These are phyloP conservation scores for Neomonachus schauinslandi DNA, from an alignment of 2,113 vertebrate species.

Conservation along the genomic window DNA sequence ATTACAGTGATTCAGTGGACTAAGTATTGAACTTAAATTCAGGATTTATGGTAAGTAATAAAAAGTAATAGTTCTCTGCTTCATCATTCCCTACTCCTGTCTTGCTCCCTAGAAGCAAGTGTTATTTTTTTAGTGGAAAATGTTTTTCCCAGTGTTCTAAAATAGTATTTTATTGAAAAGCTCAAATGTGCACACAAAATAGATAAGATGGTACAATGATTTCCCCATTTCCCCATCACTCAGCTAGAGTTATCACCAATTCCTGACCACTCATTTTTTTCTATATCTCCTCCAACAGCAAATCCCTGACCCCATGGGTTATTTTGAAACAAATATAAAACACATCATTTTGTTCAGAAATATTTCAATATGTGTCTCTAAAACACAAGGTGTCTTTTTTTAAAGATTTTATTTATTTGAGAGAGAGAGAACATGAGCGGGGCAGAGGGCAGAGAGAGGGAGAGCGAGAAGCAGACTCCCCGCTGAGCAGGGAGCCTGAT, in stretches of 20 bases:
- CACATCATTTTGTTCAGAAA: background rate
- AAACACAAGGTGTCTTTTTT: background rate
- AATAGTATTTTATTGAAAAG: slow-evolving; percentile 36
- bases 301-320: background rate
- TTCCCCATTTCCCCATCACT: background rate
- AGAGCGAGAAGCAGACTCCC: background rate
- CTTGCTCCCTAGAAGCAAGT: background rate
- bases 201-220: background rate
- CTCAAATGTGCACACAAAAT: background rate
- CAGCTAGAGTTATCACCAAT: background rate
- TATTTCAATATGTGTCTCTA: background rate
- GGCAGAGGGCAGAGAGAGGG: too few species aligned
- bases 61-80: slow-evolving; percentile 18
- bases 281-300: background rate
- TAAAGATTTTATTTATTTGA: background rate
- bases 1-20: background rate
- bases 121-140: slow-evolving; percentile 10
- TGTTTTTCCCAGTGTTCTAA: background rate
- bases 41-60: slow-evolving; percentile 39
- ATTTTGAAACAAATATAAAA: slow-evolving; percentile 33
- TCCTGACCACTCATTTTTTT: background rate
- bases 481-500: too few species aligned
- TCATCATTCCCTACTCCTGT: background rate
- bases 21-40: slow-evolving; percentile 29
- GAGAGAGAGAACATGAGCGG: background rate